A percentile compares a stretch with the other conserved stretches of the same genome.
Evolutionary conservation across 2,113 vertebrate species (phyloP).

Genomic region (Agelaius phoeniceus): DNA sequence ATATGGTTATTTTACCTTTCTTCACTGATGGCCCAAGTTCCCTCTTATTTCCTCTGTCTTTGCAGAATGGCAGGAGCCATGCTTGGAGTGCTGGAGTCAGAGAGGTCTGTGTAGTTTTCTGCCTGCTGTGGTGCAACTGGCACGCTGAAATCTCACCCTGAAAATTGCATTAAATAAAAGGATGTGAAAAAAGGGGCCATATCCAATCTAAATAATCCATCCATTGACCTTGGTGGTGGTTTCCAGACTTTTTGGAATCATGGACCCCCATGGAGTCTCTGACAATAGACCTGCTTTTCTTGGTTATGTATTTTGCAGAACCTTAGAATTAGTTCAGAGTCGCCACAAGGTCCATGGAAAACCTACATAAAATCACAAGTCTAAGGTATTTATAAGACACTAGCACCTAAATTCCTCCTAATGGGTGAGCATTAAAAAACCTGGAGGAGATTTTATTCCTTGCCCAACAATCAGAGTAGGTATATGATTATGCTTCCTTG

Average conservation of each 20-base stretch:
- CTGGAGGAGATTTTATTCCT: not conserved
- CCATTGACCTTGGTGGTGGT: not conserved
- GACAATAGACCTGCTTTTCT: conserved; percentile 2
- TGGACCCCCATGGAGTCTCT: not conserved
- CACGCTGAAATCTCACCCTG: not conserved
- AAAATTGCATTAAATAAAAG: not conserved
- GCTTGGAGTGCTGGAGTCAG: not conserved
- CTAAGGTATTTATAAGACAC: not conserved
- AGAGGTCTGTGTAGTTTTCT: not conserved
- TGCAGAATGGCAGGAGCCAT: not conserved
- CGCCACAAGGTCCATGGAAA: not conserved
- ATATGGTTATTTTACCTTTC: conserved; percentile 49
- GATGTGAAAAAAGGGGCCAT: not conserved
- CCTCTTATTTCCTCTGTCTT: conserved; percentile 2
- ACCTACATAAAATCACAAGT: not conserved
- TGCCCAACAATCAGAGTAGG: not conserved
- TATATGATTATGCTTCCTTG: not conserved
- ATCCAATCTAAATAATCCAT: conserved; percentile 23
- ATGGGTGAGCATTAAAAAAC: not conserved
- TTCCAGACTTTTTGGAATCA: conserved; percentile 5
- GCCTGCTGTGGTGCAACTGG: not conserved
- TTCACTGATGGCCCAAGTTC: conserved; percentile 11
- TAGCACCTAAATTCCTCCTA: not conserved
- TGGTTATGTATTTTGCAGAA: not conserved
- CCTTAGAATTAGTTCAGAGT: not conserved